Evolutionary conservation across 2,113 vertebrate genomes (phyloP), one percentile per base, ranked within the genome.

Genomic region (Festucalex cinctus): DNA sequence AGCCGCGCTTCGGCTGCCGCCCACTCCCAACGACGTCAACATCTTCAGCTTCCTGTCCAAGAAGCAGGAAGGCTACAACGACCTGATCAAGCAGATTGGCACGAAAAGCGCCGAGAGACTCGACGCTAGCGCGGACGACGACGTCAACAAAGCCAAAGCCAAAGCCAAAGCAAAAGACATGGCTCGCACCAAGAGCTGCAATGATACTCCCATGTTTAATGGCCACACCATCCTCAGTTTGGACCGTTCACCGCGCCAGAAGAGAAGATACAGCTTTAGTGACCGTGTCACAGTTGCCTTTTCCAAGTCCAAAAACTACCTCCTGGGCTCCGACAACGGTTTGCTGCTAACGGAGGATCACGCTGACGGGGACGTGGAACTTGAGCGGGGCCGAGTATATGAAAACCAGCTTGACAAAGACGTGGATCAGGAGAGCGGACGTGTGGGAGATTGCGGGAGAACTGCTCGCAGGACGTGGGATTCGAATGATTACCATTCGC

Each of bases 21-120:
- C 88, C 20, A 58, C 87, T 0, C 76, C 93, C 35, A 95, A 95
- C 28, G 96, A 99, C 0, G 89, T 95, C 74, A 97, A 98, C 81
- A 97, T 98, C 80, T 95, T 99, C 79, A 92, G 95, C 82, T 98
- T 98, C 61, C 88, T 99, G 74, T 96, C 96, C 66, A 98, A 97
- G 80, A 98, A 95, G 79, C 91, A 95, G 71, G 95, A 97, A 74
- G 95, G 95, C 20, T 98, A 98, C 85, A 98, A 95, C 2, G 96
- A 98, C 81, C 91, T 96, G 77, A 98, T 99, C 70, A 98, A 98
- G 72, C 95, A 98, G 90, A 98, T 98, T 1, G 96, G 95, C 62
- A 92, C 90, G 70, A 96, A 88, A 61, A 91, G 85, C 10, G 81
- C 71, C 5, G 20, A 17, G 37, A 60, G 90, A 65, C 87, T 78